Base-by-base conservation (phyloP, 1,140 invertebrate species). In the Heterodera schachtii region DNA sequence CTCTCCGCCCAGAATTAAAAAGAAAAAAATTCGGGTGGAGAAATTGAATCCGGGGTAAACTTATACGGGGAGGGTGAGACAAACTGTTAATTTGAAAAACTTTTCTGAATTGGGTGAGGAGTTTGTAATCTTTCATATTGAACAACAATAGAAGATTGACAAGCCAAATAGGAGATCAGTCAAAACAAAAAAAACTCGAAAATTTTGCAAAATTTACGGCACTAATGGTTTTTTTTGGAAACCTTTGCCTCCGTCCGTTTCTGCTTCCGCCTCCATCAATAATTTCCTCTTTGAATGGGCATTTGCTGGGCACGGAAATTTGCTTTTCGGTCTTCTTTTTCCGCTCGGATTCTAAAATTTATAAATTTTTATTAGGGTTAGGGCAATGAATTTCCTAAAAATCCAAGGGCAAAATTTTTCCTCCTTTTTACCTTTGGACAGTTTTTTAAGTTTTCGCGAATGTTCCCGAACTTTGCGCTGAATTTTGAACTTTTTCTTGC, bases 241-340 rank as follows among this genome's bases (percentile, higher is more conserved):
- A 73, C 74, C 57, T 86, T 87, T 4, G 83, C 1, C n/a, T 87
- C 67, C 43, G 86, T 83, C 16, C 86, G 86, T 44, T 73, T 57
- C 49, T 90, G 85, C 31, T 78, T 91, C 90, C 52, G 90, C 90
- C 83, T 91, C 90, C 77, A 86, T 84, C 31, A 91, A 80, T 73
- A 91, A 82, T 31, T 31, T 84, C 75, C 73, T 91, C 90, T 82
- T 91, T 91, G 76, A 91, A 91, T 43, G 91, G 91, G 52, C 90
- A 86, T 83, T 86, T 90, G 81, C 90, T 90, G 43, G 91, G 91
- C 46, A 91, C 86, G 19, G 88, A 87, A 69, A 90, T 89, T 77
- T 90, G 88, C 82, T 91, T 91, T 70, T 82, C 75, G 0, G 76
- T 64, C 43, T 80, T 78, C 21, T 81, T 81, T 46, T 82, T 71